Conservation (phyloP, 2,797 vertebrate genomes). For the Pteronotus mesoamericanus region DNA sequence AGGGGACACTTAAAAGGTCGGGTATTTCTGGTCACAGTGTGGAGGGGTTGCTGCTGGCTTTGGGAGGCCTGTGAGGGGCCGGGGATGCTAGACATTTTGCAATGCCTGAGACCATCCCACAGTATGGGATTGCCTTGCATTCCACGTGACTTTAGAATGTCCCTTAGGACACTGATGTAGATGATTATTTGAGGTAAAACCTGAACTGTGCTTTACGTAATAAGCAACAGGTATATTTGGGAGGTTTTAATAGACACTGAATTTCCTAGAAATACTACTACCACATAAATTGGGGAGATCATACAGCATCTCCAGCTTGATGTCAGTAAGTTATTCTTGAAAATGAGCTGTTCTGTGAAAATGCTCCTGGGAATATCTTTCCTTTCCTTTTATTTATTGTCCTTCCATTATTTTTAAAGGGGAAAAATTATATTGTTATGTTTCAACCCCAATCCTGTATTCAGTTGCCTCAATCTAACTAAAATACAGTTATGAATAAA, state of each 20-base stretch:
- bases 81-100: not conserved
- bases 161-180: not conserved
- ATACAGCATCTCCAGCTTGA: not conserved
- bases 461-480: not conserved
- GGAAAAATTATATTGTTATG: not conserved
- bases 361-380: not conserved
- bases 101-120: not conserved
- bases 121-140: not conserved
- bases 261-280: not conserved
- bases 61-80: not conserved
- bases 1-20: no score
- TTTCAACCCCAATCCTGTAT: not conserved
- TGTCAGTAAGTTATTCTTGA: not conserved
- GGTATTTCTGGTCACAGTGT: not conserved
- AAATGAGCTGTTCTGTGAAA: not conserved
- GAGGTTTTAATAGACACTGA: not conserved
- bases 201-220: not conserved
- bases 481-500: not conserved
- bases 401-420: conserved; percentile 3
- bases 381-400: not conserved
- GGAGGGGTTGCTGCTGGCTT: not conserved
- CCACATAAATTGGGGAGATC: not conserved
- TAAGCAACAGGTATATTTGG: not conserved
- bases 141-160: not conserved
- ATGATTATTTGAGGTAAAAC: not conserved